Evolutionary conservation across 2,113 vertebrate species (phyloP).

Genomic region (Microcebus tavaratra): DNA sequence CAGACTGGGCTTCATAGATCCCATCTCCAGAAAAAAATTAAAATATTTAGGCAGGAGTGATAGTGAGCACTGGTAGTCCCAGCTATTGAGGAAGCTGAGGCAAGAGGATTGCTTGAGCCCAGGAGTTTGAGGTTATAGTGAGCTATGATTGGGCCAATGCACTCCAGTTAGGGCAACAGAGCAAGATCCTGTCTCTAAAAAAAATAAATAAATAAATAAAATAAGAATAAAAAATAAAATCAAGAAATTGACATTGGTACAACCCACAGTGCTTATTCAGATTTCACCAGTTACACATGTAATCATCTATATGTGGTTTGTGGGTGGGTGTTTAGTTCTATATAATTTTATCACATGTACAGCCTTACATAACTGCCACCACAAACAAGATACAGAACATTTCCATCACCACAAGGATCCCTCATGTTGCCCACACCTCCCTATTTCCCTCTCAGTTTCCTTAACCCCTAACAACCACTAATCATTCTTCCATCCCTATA

Average conservation of each 20-base stretch:
- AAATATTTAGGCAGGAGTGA: too few species aligned
- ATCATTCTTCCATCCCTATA: background rate
- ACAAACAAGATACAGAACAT: constrained; percentile 22
- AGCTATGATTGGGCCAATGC: too few species aligned
- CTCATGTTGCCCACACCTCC: background rate
- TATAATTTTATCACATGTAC: background rate
- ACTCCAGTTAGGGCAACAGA: too few species aligned
- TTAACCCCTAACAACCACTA: background rate
- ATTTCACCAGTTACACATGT: background rate
- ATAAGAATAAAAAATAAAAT: too few species aligned
- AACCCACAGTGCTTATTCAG: background rate
- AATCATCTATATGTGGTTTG: background rate
- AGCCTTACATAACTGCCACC: background rate
- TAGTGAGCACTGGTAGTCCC: too few species aligned
- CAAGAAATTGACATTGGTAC: background rate
- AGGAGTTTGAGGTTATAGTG: too few species aligned
- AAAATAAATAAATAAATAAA: too few species aligned
- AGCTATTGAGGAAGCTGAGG: too few species aligned
- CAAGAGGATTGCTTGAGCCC: too few species aligned
- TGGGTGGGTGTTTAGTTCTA: background rate
- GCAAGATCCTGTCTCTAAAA: too few species aligned
- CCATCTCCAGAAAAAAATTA: too few species aligned
- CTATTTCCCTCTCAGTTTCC: background rate
- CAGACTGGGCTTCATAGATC: too few species aligned
- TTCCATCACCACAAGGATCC: constrained; percentile 5